Evolutionary conservation across 64 coral and sea anemone species (phyloP).

Genomic region (Dendrophyllia cribrosa): DNA sequence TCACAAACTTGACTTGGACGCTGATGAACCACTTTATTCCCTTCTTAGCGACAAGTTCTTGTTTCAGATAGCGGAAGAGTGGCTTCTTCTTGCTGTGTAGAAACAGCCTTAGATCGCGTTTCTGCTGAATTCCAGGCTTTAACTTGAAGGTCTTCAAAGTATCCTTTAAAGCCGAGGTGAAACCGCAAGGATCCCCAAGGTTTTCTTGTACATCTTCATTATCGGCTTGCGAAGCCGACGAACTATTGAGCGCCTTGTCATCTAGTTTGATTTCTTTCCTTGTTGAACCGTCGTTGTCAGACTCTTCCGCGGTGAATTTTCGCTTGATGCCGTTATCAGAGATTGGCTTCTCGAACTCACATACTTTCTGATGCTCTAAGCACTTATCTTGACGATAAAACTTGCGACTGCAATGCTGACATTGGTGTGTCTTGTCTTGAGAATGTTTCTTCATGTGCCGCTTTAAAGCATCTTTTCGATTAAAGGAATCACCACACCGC

Average conservation of each 20-base stretch:
- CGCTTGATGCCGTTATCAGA: no score
- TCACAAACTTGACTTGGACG: constrained; percentile 42
- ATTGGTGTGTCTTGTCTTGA: background rate
- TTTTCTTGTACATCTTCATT: no score
- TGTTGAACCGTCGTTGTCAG: no score
- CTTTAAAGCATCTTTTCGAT: no score
- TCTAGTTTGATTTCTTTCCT: no score
- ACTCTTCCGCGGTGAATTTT: no score
- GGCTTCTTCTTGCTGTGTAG: background rate
- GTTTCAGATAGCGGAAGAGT: background rate
- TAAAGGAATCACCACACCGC: no score
- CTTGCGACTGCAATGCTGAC: background rate
- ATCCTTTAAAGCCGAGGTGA: constrained; percentile 25
- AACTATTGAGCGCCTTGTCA: no score
- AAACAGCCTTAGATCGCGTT: constrained; percentile 18
- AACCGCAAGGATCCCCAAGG: constrained; percentile 29
- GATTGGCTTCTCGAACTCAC: background rate
- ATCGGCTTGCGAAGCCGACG: no score
- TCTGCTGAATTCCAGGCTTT: constrained; percentile 9
- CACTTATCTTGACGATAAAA: constrained; percentile 35
- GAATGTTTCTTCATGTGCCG: constrained; percentile 45
- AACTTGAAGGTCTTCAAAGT: constrained; percentile 45
- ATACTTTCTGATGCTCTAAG: background rate
- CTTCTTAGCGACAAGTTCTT: background rate
- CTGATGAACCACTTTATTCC: constrained; percentile 66